Evolutionary conservation across 2,113 vertebrate genomes (phyloP), one percentile per base, ranked within the genome.

Genomic region (Oophaga pumilio): DNA sequence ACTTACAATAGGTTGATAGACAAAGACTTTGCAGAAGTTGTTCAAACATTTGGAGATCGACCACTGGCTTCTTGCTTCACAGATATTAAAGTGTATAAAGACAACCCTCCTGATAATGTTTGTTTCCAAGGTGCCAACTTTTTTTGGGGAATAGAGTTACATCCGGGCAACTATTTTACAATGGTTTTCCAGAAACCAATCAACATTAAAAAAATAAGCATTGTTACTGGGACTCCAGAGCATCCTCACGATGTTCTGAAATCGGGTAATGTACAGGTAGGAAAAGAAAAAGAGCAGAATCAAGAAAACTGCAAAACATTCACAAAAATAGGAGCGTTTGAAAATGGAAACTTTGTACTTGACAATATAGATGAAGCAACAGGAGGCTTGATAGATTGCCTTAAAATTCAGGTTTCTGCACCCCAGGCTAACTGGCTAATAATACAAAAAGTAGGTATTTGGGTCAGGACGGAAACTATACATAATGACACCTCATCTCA

Each of bases 271-370:
- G 7, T 80, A 0, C 71, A 43, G 64, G 2, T 0, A 5, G 89
- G 87, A 4, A 22, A 28, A 0, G 8, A 0, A 0, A 84, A 24
- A n/a, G 56, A 0, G 0, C 68, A 8, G 0, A 10, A 0, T 0
- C 0, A 18, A 2, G 1, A 22, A 60, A 71, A 1, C 0, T 80
- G 86, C 74, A 28, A 57, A 43, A 4, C 0, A 1, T 91, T 26
- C 0, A 62, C 13, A 1, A 0, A 3, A 0, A 15, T 84, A 0
- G 90, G 85, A 0, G n/a, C 1, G 0, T 89, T 82, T 69, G 13
- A 7, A 5, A 73, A 86, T 0, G 56, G 87, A 1, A n/a, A 1
- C 22, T 26, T 76, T 22, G 15, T 24, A 1, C 12, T 81, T 22
- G 20, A 64, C 0, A 10, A 2, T 18, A 82, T 49, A 22, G 53